Base-by-base conservation (phyloP, 2,797 vertebrate species). In the Chaunax sp. region DNA sequence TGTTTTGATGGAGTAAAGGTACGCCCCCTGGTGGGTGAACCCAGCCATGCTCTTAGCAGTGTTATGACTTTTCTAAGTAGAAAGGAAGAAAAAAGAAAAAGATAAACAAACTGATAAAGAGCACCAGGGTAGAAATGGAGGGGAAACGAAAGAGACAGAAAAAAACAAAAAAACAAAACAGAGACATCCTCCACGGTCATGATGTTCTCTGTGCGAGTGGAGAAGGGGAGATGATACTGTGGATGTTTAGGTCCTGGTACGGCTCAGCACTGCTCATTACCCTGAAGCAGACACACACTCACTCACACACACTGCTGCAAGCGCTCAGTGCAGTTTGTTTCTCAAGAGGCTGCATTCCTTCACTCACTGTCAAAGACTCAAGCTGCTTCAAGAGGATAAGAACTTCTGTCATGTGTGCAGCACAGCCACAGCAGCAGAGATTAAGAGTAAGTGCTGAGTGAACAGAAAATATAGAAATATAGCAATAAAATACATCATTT, bases 241-340 rank as follows among this genome's bases (percentile, higher is more conserved):
- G 51, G 67, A 68, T 76, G 78, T 72, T 72, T 43, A 68, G 77
- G 66, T 87, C 85, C 86, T 90, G 87, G 87, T 84, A 87, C 87
- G 25, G 72, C 61, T 84, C 82, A 87, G 81, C 35, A 85, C 86
- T 63, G 64, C 74, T 5, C 62, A 67, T 76, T 62, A 25, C 52
- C 22, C 66, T 61, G 60, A 60, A 26, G 28, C 57, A 28, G 56
- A 20, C 62, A 62, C 58, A 25, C 69, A 51, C 66, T 46, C 50
- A 14, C 28, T 49, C 53, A 44, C 49, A 59, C 54, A 28, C 63
- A 46, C 67, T 4, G 40, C 69, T 81, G 77, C 49, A 73, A 72
- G 45, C 54, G 51, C 52, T 77, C 69, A 40, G 50, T 25, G 67
- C 47, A 57, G 58, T 56, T 61, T 63, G 60, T 75, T 78, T 64